Conservation (phyloP, 2,888 invertebrate species). For the Muscina levida region DNA sequence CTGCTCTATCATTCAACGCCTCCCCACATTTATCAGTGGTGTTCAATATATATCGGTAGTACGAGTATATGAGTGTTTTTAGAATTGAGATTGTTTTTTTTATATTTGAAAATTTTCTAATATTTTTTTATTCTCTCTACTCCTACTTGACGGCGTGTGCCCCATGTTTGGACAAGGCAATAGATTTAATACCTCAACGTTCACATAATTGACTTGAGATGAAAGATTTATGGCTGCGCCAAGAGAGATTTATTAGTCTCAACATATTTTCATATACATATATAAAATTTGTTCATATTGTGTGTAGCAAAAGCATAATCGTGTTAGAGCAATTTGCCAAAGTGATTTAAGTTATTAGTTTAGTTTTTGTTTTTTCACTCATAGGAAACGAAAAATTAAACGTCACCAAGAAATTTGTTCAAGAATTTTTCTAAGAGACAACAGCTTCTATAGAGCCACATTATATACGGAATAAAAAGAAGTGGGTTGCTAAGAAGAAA, state of each 20-base stretch:
- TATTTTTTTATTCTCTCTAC: neutral
- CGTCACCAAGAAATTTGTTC: no score
- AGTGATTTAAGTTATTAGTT: neutral
- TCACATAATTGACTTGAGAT: conserved; percentile 46
- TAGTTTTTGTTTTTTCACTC: no score
- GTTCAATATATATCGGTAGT: no score
- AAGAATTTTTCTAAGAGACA: no score
- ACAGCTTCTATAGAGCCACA: no score
- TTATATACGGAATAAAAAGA: no score
- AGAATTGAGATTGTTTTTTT: neutral
- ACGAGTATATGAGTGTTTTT: no score
- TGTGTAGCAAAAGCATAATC: neutral
- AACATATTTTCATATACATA: neutral
- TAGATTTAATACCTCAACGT: conserved; percentile 50
- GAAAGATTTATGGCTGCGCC: conserved; percentile 60
- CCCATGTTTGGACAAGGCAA: neutral
- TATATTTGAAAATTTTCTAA: neutral
- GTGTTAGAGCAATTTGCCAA: neutral
- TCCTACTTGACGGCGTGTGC: conserved; percentile 3
- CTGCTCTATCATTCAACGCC: no score
- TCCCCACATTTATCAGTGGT: no score
- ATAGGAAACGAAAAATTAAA: no score
- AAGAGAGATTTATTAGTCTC: conserved; percentile 51
- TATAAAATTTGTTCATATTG: neutral
- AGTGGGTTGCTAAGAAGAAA: no score